These are phyloP conservation scores for Psittacula derbiana DNA, from an alignment of 2,797 vertebrate species.

Conservation along the genomic window DNA sequence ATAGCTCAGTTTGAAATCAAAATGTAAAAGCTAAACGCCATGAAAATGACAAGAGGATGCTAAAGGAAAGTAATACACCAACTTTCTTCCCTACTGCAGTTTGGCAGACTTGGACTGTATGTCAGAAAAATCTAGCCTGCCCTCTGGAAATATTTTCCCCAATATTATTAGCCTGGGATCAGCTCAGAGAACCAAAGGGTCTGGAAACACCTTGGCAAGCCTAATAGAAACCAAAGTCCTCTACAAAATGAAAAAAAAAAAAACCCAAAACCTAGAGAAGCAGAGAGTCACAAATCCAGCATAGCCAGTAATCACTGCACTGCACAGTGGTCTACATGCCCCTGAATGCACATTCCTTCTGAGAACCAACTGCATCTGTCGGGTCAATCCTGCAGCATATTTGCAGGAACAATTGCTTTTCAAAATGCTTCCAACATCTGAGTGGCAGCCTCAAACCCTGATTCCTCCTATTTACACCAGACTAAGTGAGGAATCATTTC, in stretches of 20 bases:
- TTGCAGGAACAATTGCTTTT: not conserved
- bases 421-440: not conserved
- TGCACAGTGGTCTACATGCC: not conserved
- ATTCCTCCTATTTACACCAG: not conserved
- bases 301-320: accelerated
- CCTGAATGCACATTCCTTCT: not conserved
- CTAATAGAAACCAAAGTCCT: not conserved
- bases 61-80: not conserved
- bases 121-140: not conserved
- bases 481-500: not conserved
- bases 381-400: not conserved
- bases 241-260: not conserved
- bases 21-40: not conserved
- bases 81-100: not conserved
- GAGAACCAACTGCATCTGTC: not conserved
- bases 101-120: accelerated
- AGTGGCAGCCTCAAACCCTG: not conserved
- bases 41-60: not conserved
- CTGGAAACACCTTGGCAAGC: not conserved
- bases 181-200: not conserved
- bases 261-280: not conserved
- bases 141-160: not conserved
- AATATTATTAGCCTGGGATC: not conserved
- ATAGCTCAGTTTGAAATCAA: not conserved
- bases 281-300: not conserved